Evolutionary conservation across 2,113 vertebrate genomes (phyloP), one percentile per base, ranked within the genome.

Genomic region (Taxidea taxus): DNA sequence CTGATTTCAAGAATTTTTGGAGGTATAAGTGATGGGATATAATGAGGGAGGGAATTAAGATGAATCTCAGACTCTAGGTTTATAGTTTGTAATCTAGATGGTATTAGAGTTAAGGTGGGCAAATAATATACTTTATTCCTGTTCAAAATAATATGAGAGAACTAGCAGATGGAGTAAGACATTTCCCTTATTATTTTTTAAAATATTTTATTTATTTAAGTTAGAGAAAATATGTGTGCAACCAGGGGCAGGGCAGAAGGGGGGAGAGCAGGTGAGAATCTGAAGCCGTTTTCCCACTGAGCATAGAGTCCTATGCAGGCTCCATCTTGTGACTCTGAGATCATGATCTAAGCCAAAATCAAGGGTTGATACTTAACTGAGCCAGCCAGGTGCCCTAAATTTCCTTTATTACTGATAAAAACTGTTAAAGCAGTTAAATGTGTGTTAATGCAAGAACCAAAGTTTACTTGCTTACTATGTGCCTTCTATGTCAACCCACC

Each of bases 101-200:
- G 44, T 88, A 13, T 87, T 39, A 37, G 49, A 92, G 16, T 93
- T 75, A 18, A 49, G 47, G 58, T 68, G 10, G 20, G 10, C 7
- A 87, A 87, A 68, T 84, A 77, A 42, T 49, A 23, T 62, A 16
- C 31, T 87, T 91, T 90, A 13, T 91, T 95, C 25, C 27, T 89
- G 12, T 89, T 96, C 74, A 81, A 7, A 96, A 47, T 88, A 87
- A 91, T 58, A 60, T 47, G 42, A 29, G 95, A 77, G 34, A 97
- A 72, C 87, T 60, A 66, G 29, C 39, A 87, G 39, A 72, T 58
- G 27, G 87, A 91, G 12, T 81, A 85, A 92, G 56, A 64, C 12
- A 51, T 95, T 95, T 80, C 27, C 42, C 87, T 75, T 91, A 89
- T 27, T 78, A 68, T 68, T 68, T 68, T 68, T 68, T 21, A 68